Percentiles rank a stretch among this genome's conserved stretches.
Evolutionary conservation across 2,888 invertebrate species (phyloP).

Genomic region (Thera britannica): DNA sequence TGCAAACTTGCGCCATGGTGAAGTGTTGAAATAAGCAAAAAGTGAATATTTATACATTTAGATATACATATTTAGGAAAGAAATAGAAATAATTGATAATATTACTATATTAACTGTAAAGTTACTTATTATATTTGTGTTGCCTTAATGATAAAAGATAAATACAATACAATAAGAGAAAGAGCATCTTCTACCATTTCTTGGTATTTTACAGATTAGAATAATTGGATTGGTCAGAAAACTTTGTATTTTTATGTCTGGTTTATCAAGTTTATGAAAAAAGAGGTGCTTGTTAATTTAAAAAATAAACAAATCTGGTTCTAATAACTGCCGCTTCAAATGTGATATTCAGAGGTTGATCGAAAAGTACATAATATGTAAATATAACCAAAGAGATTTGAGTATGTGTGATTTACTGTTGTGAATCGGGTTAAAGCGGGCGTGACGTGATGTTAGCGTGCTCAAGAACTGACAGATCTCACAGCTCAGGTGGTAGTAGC

Average conservation of each 20-base stretch:
- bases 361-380: constrained; percentile 57
- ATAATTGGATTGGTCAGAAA: neutral
- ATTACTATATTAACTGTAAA: neutral
- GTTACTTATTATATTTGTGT: constrained; percentile 2
- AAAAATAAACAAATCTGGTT: neutral
- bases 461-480: no score
- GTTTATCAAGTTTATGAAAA: neutral
- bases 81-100: neutral
- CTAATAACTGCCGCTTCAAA: constrained; percentile 15
- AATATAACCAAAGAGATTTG: constrained; percentile 77
- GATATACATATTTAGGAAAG: neutral
- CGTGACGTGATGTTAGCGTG: neutral
- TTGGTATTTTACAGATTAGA: neutral
- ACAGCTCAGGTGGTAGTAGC: no score
- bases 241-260: neutral
- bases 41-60: constrained; percentile 7
- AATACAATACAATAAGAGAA: neutral
- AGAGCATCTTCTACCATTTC: neutral
- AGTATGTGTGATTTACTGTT: constrained; percentile 47
- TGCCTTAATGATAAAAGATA: neutral
- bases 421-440: constrained; percentile 3
- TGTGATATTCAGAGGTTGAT: constrained; percentile 41
- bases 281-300: neutral
- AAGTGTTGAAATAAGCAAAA: constrained; percentile 6
- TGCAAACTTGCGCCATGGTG: neutral